These are phyloP conservation scores for Emydoidea blandingii DNA, from an alignment of 2,797 vertebrate genomes.

Conservation along the genomic window DNA sequence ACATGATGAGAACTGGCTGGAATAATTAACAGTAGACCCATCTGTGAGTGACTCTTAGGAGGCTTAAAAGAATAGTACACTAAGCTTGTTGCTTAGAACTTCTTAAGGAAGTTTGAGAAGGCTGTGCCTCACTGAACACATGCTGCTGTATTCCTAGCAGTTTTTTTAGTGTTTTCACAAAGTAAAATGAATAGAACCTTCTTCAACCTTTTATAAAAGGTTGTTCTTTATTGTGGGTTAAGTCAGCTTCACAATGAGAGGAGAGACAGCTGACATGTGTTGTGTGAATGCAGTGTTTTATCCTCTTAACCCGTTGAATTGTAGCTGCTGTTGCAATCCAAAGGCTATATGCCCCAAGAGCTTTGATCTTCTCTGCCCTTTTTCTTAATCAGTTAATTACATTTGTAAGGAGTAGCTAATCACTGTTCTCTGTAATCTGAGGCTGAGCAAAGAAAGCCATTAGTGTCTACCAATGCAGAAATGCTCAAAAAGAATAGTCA, in stretches of 20 bases:
- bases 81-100: constrained; percentile 21
- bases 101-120: not conserved
- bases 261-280: constrained; percentile 51
- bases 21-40: constrained; percentile 31
- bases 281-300: constrained; percentile 43
- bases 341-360: not conserved
- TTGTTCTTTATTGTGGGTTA: constrained; percentile 49
- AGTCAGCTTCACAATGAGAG: constrained; percentile 41
- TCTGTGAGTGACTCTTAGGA: constrained; percentile 5
- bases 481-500: constrained; percentile 15
- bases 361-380: constrained; percentile 51
- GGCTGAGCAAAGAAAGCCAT: constrained; percentile 11
- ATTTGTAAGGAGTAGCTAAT: constrained; percentile 50
- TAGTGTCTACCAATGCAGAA: constrained; percentile 43
- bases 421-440: constrained; percentile 47
- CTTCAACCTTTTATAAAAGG: constrained; percentile 42
- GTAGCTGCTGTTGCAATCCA: constrained; percentile 16
- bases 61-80: not conserved
- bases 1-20: not conserved
- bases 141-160: constrained; percentile 35
- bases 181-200: constrained; percentile 36
- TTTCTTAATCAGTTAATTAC: constrained; percentile 54
- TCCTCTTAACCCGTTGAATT: constrained; percentile 25
- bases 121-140: not conserved
- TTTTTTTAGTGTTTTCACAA: constrained; percentile 48